phyloP scores from a whole-genome alignment of 2,888 invertebrate species.

The Aromia moschata region DNA sequence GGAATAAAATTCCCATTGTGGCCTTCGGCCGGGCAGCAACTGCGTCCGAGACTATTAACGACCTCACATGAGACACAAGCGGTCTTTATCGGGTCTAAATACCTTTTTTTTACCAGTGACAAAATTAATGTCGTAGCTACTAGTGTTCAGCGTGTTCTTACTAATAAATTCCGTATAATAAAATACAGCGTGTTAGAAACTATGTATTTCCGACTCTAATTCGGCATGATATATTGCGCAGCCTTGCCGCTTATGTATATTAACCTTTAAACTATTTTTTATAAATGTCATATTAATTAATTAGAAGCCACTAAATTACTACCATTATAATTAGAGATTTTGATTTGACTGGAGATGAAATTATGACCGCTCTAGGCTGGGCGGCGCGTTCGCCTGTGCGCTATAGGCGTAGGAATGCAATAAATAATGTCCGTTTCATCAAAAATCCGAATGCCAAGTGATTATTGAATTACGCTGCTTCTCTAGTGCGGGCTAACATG shows the following conservation, averaged over 20 bases:
- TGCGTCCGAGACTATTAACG: no score
- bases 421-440: no score
- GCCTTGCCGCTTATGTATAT: not conserved
- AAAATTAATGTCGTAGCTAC: not conserved
- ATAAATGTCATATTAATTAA: constrained; percentile 13
- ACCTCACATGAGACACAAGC: not conserved
- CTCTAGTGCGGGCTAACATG: no score
- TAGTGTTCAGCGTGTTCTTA: not conserved
- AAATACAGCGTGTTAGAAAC: not conserved
- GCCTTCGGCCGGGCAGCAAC: no score
- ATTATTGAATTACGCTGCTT: no score
- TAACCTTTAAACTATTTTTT: constrained; percentile 10
- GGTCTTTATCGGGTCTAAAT: not conserved
- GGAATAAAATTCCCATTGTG: no score
- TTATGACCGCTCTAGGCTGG: not conserved
- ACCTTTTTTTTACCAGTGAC: not conserved
- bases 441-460: no score
- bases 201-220: not conserved
- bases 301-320: not conserved
- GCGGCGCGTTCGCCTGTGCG: no score
- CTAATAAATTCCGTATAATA: not conserved
- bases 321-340: not conserved
- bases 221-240: constrained; percentile 2
- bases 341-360: not conserved
- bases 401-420: no score